Evolutionary conservation across 2,888 invertebrate species (phyloP).

Genomic region (Dione vanillae): DNA sequence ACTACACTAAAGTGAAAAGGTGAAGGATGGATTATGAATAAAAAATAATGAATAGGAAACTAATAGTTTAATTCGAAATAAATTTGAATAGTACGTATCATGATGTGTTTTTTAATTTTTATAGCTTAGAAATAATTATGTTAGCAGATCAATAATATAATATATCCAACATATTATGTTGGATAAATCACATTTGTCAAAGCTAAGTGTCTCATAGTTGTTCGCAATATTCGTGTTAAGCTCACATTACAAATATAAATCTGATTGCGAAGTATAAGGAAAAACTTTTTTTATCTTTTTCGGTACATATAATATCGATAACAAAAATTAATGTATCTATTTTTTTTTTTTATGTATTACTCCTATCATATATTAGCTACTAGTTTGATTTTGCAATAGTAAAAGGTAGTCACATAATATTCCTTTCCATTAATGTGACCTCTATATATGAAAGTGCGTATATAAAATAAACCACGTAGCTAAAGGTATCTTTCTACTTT

Average conservation of each 20-base stretch:
- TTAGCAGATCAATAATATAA: not conserved
- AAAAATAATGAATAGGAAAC: slow-evolving; percentile 13
- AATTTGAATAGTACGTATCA: not conserved
- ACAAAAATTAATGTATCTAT: not conserved
- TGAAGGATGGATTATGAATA: slow-evolving; percentile 23
- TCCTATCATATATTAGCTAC: not conserved
- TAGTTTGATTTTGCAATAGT: slow-evolving; percentile 13
- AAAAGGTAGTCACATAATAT: slow-evolving; percentile 13
- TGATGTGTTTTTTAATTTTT: not conserved
- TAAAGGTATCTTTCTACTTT: no score
- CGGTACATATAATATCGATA: no score
- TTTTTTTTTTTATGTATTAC: not conserved
- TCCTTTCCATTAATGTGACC: slow-evolving; percentile 12
- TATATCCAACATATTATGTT: no score
- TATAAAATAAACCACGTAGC: not conserved
- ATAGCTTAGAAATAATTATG: not conserved
- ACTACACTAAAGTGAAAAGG: slow-evolving; percentile 27
- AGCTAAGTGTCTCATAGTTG: slow-evolving; percentile 30
- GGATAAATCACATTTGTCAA: slow-evolving; percentile 24
- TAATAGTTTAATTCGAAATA: not conserved
- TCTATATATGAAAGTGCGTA: slow-evolving; percentile 3
- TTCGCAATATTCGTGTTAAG: slow-evolving; percentile 25
- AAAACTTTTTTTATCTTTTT: slow-evolving; percentile 1
- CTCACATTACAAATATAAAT: slow-evolving; percentile 32
- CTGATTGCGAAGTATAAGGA: slow-evolving; percentile 17